Base-by-base conservation (phyloP, 1,140 invertebrate species). In the Aphelinus atriplicis region DNA sequence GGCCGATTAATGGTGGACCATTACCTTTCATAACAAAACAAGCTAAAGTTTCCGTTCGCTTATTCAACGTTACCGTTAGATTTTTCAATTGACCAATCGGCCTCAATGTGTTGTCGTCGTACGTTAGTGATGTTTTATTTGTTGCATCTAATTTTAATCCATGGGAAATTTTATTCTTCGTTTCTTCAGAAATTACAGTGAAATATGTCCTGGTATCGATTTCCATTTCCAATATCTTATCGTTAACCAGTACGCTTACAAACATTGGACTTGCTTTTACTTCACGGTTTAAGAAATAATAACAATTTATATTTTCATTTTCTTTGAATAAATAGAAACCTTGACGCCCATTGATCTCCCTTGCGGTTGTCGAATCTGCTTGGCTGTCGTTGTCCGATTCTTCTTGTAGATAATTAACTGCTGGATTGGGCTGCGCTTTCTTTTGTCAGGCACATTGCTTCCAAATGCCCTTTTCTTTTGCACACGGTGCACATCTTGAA, bases 391-490 rank as follows among this genome's bases (percentile, higher is more conserved):
- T 4, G 3, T 7, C 45, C 7, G 45, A 7, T 64, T 71, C 50
- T 45, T 57, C 68, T 72, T 50, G 4, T n/a, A 9, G 3, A 9
- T 6, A 53, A 3, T 42, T 9, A 4, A 10, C 7, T 43, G 7
- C 3, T 53, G 45, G 3, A 46, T 62, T 45, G 43, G 4, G 5
- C 7, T 43, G 2, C 5, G 7, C 46, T 6, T 3, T 64, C 26
- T 61, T 71, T 26, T 26, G 3, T 65, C 10, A n/a, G 3, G 62
- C 78, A 79, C 46, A 73, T 71, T 70, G 75, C 69, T 50, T 79
- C 71, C 46, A 80, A 73, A 64, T 80, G 78, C 3, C 79, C 79
- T 57, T 66, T 77, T 56, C 71, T 47, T 1, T 76, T 70, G 51
- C 78, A 80, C 10, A 53, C 3, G n/a, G 78, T 64, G 58, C 77